Conservation (phyloP, 2,888 invertebrate species). For the Tenthredo scrophulariae region DNA sequence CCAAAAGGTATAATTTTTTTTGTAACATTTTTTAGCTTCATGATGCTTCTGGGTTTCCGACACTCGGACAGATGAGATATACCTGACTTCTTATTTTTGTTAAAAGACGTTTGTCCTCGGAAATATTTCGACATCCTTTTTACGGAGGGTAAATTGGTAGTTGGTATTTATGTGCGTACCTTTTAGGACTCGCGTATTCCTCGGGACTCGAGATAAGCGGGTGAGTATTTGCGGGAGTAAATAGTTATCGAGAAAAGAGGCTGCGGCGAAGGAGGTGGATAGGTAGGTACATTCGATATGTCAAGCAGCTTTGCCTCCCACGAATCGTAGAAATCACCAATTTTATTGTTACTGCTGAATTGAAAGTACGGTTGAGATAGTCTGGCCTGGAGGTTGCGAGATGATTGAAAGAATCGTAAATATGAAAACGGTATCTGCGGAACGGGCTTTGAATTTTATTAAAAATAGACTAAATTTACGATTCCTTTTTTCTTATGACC, state of each 20-base stretch:
- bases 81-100: neutral
- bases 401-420: constrained; percentile 48
- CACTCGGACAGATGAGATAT: neutral
- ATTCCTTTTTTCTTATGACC: neutral
- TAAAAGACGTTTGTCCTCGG: neutral
- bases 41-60: neutral
- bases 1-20: too few species aligned
- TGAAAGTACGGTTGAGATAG: constrained; percentile 27
- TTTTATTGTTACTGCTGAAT: constrained; percentile 45
- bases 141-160: neutral
- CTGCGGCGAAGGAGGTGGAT: constrained; percentile 5
- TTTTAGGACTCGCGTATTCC: neutral
- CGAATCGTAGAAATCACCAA: constrained; percentile 29
- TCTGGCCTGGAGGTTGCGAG: constrained; percentile 13
- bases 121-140: neutral
- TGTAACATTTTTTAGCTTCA: too few species aligned
- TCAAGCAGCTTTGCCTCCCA: constrained; percentile 37
- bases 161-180: constrained; percentile 12
- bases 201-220: neutral
- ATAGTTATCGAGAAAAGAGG: constrained; percentile 11
- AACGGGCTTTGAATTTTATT: constrained; percentile 48
- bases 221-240: neutral
- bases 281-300: constrained; percentile 26
- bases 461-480: constrained; percentile 45
- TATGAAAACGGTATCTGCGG: constrained; percentile 14